phyloP scores from a whole-genome alignment of 2,113 vertebrate species.

The Noturus placidus region DNA sequence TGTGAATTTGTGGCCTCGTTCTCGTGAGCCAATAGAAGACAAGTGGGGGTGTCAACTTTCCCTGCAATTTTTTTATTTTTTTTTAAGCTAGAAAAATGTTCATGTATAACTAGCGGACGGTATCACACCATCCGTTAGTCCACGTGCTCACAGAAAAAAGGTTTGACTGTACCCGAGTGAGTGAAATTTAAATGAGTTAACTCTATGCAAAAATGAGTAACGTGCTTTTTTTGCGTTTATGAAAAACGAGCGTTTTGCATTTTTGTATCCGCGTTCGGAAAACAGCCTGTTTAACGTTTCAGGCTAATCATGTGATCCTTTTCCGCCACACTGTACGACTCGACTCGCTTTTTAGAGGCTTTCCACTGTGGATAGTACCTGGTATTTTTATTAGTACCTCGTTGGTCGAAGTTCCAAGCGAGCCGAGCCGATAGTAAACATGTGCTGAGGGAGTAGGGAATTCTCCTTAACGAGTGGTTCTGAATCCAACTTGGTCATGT shows the following conservation, averaged over 20 bases:
- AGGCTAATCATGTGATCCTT: no score
- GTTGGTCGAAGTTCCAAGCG: no score
- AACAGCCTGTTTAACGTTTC: neutral
- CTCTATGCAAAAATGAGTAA: neutral
- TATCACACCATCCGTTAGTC: neutral
- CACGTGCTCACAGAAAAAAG: neutral
- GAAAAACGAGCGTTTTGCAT: constrained; percentile 20
- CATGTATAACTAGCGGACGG: neutral
- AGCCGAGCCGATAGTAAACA: no score
- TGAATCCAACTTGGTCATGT: no score
- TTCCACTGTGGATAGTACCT: no score
- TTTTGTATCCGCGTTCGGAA: neutral
- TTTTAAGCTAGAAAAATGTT: no score
- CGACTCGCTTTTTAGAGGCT: no score
- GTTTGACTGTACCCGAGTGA: neutral
- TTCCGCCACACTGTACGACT: no score
- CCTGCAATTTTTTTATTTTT: no score
- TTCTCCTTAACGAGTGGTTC: no score
- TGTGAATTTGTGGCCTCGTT: neutral
- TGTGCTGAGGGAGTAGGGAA: no score
- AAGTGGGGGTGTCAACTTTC: neutral
- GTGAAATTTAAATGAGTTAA: neutral
- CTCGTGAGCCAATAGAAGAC: neutral
- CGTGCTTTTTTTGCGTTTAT: neutral
- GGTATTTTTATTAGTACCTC: no score